These are phyloP conservation scores for Synergus itoensis DNA, from an alignment of 2,888 invertebrate species.

Conservation along the genomic window DNA sequence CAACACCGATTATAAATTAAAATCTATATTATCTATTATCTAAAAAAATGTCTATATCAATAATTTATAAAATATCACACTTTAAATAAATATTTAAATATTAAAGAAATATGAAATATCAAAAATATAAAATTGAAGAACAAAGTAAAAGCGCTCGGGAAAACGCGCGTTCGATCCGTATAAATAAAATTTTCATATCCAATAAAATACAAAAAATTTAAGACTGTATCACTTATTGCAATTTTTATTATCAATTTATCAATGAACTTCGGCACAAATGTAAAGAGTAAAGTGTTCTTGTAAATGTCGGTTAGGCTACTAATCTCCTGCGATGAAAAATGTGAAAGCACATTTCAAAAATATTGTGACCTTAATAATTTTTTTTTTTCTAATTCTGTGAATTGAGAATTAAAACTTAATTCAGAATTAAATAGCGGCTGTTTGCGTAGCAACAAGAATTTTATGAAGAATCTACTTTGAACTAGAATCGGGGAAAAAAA, in stretches of 20 bases:
- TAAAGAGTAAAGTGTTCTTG: background rate
- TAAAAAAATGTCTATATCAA: no score
- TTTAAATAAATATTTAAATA: no score
- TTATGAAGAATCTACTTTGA: background rate
- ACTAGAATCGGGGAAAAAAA: background rate
- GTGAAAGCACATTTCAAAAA: background rate
- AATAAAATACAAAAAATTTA: background rate
- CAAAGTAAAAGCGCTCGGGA: no score
- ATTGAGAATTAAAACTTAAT: no score
- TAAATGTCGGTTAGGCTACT: background rate
- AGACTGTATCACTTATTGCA: background rate
- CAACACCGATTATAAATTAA: no score
- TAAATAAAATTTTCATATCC: background rate
- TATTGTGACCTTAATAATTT: no score
- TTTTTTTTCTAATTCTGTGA: no score
- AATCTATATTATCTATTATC: no score
- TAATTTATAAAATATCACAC: no score
- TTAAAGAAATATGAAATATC: no score
- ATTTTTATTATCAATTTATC: background rate
- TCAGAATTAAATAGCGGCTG: background rate
- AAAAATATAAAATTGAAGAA: no score
- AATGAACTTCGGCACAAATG: background rate
- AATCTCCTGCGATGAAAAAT: background rate
- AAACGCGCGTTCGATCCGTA: no score
- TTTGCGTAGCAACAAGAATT: background rate